Evolutionary conservation across 1,140 invertebrate genomes (phyloP), one percentile per base, ranked within the genome.

Genomic region (Neodiprion virginianus): DNA sequence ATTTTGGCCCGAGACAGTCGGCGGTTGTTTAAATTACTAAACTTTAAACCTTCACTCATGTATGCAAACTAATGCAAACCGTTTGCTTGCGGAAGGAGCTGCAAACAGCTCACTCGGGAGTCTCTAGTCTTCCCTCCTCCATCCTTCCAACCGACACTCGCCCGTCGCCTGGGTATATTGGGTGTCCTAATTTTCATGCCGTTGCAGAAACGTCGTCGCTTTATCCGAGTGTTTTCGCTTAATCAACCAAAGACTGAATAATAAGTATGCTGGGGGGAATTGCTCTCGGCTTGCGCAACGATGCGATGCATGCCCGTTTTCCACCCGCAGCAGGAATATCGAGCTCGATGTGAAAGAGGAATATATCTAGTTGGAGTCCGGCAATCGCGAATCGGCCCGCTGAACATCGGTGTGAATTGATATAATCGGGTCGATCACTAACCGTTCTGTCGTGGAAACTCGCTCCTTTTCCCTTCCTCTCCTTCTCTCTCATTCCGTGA

Each of bases 11-110:
- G 75, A 77, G 80, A 82, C 77, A 80, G 70, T 75, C 67, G 78
- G 53, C 73, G 78, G 76, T 78, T 84, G 80, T 83, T 83, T 79
- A 82, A 84, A 85, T 85, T 81, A 79, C 83, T 83, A 82, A 84
- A 85, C 81, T 85, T 84, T 82, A 81, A 84, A 84, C 82, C 84
- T 83, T 82, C 78, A 81, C 81, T 82, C 78, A 80, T 75, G 79
- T 81, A 85, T 85, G 84, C 81, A 84, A 84, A 84, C 81, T 85
- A 84, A 83, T 81, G 79, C 81, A 83, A 85, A 83, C 78, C 79
- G 79, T 77, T 80, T 81, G 81, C 82, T 79, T 80, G 83, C 79
- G 79, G 79, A 82, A 83, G 82, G 82, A 83, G 82, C 82, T 82
- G 81, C 82, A 84, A 84, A 84, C 83, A 83, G 82, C 80, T 83